These are phyloP conservation scores for Cataglyphis livida DNA, from an alignment of 2,888 invertebrate species.

Conservation along the genomic window DNA sequence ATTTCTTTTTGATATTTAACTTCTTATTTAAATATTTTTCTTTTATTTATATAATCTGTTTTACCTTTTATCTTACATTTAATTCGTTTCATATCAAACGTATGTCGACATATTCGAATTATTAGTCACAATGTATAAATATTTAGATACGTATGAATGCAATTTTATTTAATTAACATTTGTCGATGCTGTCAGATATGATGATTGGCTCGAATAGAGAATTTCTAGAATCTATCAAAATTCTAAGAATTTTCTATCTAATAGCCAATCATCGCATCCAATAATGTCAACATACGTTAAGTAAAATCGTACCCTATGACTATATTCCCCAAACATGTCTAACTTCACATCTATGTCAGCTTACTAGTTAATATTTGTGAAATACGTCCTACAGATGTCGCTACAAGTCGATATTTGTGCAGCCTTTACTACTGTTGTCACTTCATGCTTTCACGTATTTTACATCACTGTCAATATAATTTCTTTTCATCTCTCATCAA, in stretches of 20 bases:
- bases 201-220: too few species aligned
- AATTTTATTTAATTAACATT: too few species aligned
- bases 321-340: background rate
- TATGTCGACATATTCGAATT: background rate
- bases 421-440: background rate
- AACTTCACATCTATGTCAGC: background rate
- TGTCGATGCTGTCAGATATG: too few species aligned
- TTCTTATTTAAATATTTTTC: background rate
- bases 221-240: too few species aligned
- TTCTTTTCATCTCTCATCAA: background rate
- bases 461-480: background rate
- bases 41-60: background rate
- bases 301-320: too few species aligned
- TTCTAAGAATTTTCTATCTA: too few species aligned
- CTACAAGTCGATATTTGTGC: background rate
- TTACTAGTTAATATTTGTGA: background rate
- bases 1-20: background rate
- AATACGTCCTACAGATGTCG: background rate
- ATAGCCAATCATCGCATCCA: too few species aligned
- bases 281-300: too few species aligned
- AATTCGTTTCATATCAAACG: background rate
- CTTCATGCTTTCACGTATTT: background rate
- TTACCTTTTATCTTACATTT: background rate
- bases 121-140: background rate
- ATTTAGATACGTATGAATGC: background rate